Base-by-base conservation (phyloP, 2,113 vertebrate genomes). In the Pituophis catenifer region DNA sequence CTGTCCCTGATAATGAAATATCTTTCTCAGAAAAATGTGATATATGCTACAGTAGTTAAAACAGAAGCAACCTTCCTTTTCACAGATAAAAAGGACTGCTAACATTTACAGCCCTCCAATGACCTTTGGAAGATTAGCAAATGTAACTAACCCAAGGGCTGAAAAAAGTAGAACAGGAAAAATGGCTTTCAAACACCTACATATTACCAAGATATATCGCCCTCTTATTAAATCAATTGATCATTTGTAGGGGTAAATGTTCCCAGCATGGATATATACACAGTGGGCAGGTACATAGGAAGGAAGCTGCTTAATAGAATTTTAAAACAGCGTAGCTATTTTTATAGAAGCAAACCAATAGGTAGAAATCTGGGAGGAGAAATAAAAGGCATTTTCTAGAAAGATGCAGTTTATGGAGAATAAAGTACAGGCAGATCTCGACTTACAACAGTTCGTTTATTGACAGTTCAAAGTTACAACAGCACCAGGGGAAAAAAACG, bases 181-280 rank as follows among this genome's bases (percentile, higher is more conserved):
- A 57, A 89, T 93, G 65, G 90, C 93, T 95, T 94, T 89, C 89
- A 57, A 96, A 90, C 88, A 26, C 89, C 87, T 38, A n/a, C 53
- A 65, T 13, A 92, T 94, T 95, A 93, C 55, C 85, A 53, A 93
- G 75, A 93, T 26, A 92, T 94, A 96, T 94, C 91, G 92, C 17
- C 50, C 59, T 93, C 95, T 91, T 59, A 89, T 96, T 65, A 52
- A 95, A 89, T 15, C 96, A 59, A 94, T 59, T 94, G 90, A 53
- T 65, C 50, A 93, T 55, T 89, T 95, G 87, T 62, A 53, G 50
- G 91, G 86, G 62, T 59, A 65, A 88, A 65, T 24, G 86, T 86
- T 88, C 33, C 15, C 48, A 52, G n/a, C 91, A 26, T n/a, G 53
- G 48, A 88, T 44, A 88, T 38, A 19, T 81, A 44, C 33, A 81